These are phyloP conservation scores for Strigamia crassipes DNA, from an alignment of 2,888 invertebrate species.

Conservation along the genomic window DNA sequence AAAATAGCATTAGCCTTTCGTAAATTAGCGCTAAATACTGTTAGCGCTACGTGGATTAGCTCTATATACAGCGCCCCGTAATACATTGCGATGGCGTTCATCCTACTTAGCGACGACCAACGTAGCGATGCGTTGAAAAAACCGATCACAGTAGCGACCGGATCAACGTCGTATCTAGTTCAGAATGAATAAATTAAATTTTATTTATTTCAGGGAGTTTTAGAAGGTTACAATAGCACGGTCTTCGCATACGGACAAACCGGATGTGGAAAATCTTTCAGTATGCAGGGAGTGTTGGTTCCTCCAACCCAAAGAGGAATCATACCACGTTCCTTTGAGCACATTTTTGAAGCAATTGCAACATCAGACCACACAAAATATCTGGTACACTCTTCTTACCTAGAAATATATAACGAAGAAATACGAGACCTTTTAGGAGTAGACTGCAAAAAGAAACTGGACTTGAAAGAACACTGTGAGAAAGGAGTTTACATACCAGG, in stretches of 20 bases:
- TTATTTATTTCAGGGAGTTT: slow-evolving; percentile 67
- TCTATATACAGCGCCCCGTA: too few relatives aligned
- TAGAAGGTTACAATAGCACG: slow-evolving; percentile 90
- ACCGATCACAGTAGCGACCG: too few relatives aligned
- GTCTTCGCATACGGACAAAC: slow-evolving; percentile 94
- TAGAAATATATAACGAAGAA: slow-evolving; percentile 85
- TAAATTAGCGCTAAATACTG: too few relatives aligned
- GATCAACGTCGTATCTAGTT: too few relatives aligned
- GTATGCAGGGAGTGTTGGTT: slow-evolving; percentile 76
- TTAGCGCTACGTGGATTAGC: too few relatives aligned
- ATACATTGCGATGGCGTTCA: too few relatives aligned
- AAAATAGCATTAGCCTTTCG: too few relatives aligned
- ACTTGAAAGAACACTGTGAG: slow-evolving; percentile 70
- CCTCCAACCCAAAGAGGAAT: slow-evolving; percentile 64
- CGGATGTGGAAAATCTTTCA: slow-evolving; percentile 87
- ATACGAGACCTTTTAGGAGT: slow-evolving; percentile 71
- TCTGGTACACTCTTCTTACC: slow-evolving; percentile 75
- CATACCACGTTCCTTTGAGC: slow-evolving; percentile 81
- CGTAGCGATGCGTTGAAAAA: too few relatives aligned
- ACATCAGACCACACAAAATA: slow-evolving; percentile 72
- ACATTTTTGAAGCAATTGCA: slow-evolving; percentile 83
- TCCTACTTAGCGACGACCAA: too few relatives aligned
- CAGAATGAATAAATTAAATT: slow-evolving; percentile 14
- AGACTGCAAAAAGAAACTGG: slow-evolving; percentile 66
- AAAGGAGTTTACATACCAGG: slow-evolving; percentile 70